These are phyloP conservation scores for Drosophila mettleri DNA, from an alignment of 2,888 invertebrate species.

Conservation along the genomic window DNA sequence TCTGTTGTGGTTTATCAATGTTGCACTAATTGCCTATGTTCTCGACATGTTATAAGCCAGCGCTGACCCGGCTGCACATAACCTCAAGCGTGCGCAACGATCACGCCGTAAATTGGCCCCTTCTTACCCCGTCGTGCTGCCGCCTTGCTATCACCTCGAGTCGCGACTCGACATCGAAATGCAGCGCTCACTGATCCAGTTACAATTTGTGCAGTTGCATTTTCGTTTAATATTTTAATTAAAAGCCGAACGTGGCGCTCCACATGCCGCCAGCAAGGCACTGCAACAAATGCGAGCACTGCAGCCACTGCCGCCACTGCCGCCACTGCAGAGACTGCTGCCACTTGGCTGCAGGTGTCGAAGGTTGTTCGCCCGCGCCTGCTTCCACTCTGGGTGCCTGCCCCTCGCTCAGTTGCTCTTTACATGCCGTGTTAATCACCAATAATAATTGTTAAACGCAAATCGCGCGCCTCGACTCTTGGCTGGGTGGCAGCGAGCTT, in stretches of 20 bases:
- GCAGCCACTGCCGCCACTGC: slow-evolving; percentile 9
- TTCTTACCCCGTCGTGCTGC: not conserved
- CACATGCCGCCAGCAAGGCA: slow-evolving; percentile 59
- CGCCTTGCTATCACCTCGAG: not conserved
- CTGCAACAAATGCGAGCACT: slow-evolving; percentile 7
- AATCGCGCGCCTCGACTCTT: slow-evolving; percentile 58
- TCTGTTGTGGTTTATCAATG: slow-evolving; percentile 48
- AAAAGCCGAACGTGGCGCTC: slow-evolving; percentile 74
- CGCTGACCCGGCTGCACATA: slow-evolving; percentile 34
- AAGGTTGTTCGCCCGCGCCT: slow-evolving; percentile 64
- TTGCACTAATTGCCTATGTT: slow-evolving; percentile 59
- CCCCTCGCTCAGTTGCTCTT: slow-evolving; percentile 41
- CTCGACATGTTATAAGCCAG: slow-evolving; percentile 43
- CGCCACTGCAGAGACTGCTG: slow-evolving; percentile 23
- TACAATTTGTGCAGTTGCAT: slow-evolving; percentile 69
- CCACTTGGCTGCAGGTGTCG: slow-evolving; percentile 71
- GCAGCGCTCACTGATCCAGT: slow-evolving; percentile 44
- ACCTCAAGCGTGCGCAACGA: slow-evolving; percentile 51
- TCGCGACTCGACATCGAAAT: slow-evolving; percentile 1
- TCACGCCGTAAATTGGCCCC: slow-evolving; percentile 37
- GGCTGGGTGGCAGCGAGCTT: slow-evolving; percentile 24
- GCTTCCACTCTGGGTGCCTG: not conserved
- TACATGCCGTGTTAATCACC: slow-evolving; percentile 80
- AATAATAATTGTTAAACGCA: slow-evolving; percentile 81
- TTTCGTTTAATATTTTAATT: slow-evolving; percentile 79